Conservation (phyloP, 1,140 invertebrate species). For the Chrysomallon squamiferum region DNA sequence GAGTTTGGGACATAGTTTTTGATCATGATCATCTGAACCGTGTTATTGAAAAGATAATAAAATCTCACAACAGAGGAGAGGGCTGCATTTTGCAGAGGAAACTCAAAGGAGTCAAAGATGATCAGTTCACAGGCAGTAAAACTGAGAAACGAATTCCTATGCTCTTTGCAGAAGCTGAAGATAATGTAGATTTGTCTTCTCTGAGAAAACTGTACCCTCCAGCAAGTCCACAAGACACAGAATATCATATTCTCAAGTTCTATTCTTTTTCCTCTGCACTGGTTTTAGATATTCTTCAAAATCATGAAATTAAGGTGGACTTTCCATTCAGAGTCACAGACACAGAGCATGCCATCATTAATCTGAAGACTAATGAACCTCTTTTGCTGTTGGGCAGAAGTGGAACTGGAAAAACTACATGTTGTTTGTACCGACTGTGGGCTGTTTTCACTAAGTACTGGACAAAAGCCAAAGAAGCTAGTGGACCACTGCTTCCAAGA, state of each 20-base stretch:
- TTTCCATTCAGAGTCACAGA: conserved; percentile 59
- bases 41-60: conserved; percentile 30
- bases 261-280: conserved; percentile 54
- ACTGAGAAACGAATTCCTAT: conserved; percentile 17
- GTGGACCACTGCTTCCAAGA: conserved; percentile 32
- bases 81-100: conserved; percentile 49
- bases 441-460: too few relatives aligned
- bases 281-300: conserved; percentile 34
- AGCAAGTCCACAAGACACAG: conserved; percentile 53
- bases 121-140: conserved; percentile 9
- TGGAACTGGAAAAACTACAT: conserved; percentile 58
- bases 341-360: conserved; percentile 56
- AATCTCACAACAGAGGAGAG: conserved; percentile 47
- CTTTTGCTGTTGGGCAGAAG: conserved; percentile 54
- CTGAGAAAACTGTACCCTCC: conserved; percentile 37
- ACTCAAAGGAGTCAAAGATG: conserved; percentile 35
- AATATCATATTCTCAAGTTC: conserved; percentile 60
- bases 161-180: conserved; percentile 11
- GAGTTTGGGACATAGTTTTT: conserved; percentile 57
- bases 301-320: conserved; percentile 36
- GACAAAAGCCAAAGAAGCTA: conserved; percentile 26
- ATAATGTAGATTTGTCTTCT: conserved; percentile 18
- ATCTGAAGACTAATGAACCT: conserved; percentile 37
- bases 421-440: too few relatives aligned
- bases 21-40: conserved; percentile 38